Evolutionary conservation across 2,888 invertebrate species (phyloP), one percentile per base, ranked within the genome.

Genomic region (Tiphia femorata): DNA sequence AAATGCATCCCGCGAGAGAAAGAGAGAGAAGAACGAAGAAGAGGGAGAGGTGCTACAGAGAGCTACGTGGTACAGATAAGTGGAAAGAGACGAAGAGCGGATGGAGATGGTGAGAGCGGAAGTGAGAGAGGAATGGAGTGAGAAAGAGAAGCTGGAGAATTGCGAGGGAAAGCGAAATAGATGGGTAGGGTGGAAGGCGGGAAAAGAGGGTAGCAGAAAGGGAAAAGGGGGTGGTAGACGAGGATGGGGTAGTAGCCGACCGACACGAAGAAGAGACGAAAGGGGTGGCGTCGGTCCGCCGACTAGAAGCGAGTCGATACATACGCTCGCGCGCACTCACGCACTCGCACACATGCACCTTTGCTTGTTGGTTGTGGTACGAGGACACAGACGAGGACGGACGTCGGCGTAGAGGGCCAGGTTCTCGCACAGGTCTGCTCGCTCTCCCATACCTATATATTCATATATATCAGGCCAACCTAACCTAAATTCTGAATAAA

Each of bases 401-500:
- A n/a, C n/a, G n/a, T n/a, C n/a, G n/a, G n/a, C n/a, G n/a, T n/a
- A n/a, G n/a, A n/a, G n/a, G n/a, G n/a, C n/a, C n/a, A n/a, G n/a
- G n/a, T n/a, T n/a, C n/a, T n/a, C n/a, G n/a, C n/a, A n/a, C n/a
- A n/a, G n/a, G 19, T 38, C 17, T 16, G 37, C 17, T 37, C 38
- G 19, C 38, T 16, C 17, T 10, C 20, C 10, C 38, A 17, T 33
- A 33, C 33, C 14, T 43, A 43, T 25, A 43, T 14, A 43, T 33
- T 33, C 33, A 14, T 25, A 46, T 48, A 49, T 61, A 67, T 62
- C 58, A 49, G 58, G 46, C 50, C 68, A 68, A 72, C 70, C 78
- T 79, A 81, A 82, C 81, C 80, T 78, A 81, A 79, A 83, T 83
- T 81, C 77, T 79, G 81, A 80, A 83, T 80, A 80, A 82, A 82